phyloP scores from a whole-genome alignment of 2,113 vertebrate genomes.

The Prionailurus viverrinus region DNA sequence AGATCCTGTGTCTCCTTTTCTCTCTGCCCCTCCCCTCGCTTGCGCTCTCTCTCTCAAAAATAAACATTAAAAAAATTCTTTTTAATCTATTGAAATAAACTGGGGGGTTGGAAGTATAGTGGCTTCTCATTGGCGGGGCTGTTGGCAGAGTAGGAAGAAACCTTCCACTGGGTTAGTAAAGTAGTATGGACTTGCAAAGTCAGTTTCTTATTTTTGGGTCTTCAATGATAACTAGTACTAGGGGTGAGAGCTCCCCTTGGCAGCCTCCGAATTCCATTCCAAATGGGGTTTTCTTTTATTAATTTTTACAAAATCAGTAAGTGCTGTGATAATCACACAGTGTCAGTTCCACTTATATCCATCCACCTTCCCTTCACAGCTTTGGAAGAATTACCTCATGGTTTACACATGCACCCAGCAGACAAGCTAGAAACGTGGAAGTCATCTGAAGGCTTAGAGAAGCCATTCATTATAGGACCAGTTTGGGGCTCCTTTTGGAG shows the following conservation, averaged over 20 bases:
- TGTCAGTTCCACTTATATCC: conserved; percentile 37
- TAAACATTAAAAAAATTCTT: no score
- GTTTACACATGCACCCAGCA: conserved; percentile 11
- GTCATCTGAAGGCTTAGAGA: neutral
- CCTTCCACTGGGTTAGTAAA: neutral
- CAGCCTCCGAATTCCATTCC: neutral
- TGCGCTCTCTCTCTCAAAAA: no score
- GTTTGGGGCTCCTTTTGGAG: neutral
- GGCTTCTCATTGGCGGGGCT: neutral
- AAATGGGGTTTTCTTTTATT: neutral
- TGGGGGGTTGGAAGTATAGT: neutral
- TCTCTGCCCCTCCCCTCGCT: no score
- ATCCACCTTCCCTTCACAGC: neutral
- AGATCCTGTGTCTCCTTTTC: no score
- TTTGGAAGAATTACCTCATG: conserved; percentile 23
- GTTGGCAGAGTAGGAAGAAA: neutral
- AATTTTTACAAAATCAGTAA: neutral
- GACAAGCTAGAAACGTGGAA: neutral
- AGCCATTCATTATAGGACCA: neutral
- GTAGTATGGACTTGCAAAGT: neutral
- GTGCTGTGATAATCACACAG: neutral
- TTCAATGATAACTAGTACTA: neutral
- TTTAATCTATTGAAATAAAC: neutral
- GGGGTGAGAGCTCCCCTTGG: neutral
- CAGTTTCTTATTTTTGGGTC: neutral